Evolutionary conservation across 1,140 invertebrate genomes (phyloP).

Genomic region (Drosophila nikananu): DNA sequence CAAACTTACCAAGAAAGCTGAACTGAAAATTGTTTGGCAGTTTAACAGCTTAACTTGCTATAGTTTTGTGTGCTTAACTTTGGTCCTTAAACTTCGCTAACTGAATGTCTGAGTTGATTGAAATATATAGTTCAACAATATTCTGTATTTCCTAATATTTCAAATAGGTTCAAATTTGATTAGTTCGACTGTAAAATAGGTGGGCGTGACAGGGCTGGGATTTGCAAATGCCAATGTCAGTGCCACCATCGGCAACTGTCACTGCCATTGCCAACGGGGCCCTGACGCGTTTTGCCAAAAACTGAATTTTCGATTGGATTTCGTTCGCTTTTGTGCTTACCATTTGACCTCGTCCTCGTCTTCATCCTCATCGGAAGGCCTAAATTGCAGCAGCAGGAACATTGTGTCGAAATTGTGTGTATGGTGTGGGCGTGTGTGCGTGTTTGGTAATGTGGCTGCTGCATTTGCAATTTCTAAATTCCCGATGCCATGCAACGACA

Average conservation of each 20-base stretch:
- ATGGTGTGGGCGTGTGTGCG: slow-evolving; percentile 14
- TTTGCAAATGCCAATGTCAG: slow-evolving; percentile 57
- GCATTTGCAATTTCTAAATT: slow-evolving; percentile 75
- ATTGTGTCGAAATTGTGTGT: slow-evolving; percentile 38
- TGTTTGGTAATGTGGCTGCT: slow-evolving; percentile 58
- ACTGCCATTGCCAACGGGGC: slow-evolving; percentile 49
- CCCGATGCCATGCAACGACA: slow-evolving; percentile 33
- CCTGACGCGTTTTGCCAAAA: slow-evolving; percentile 61
- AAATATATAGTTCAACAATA: slow-evolving; percentile 11
- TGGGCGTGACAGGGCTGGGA: slow-evolving; percentile 26
- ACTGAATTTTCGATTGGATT: slow-evolving; percentile 74
- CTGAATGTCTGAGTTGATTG: neutral
- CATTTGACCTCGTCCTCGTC: slow-evolving; percentile 34
- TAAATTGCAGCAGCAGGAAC: slow-evolving; percentile 32
- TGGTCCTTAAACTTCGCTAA: neutral
- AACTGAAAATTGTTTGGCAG: slow-evolving; percentile 12
- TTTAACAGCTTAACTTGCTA: slow-evolving; percentile 20
- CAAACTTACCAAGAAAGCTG: slow-evolving; percentile 1
- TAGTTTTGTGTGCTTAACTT: neutral
- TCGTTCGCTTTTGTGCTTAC: slow-evolving; percentile 39
- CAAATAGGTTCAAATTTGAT: neutral
- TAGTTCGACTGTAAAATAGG: slow-evolving; percentile 11
- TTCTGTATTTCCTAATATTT: no score
- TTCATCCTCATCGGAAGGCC: slow-evolving; percentile 45
- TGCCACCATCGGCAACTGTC: slow-evolving; percentile 38